Base-by-base conservation (phyloP, 2,113 vertebrate species). In the Triplophysa siluroides region DNA sequence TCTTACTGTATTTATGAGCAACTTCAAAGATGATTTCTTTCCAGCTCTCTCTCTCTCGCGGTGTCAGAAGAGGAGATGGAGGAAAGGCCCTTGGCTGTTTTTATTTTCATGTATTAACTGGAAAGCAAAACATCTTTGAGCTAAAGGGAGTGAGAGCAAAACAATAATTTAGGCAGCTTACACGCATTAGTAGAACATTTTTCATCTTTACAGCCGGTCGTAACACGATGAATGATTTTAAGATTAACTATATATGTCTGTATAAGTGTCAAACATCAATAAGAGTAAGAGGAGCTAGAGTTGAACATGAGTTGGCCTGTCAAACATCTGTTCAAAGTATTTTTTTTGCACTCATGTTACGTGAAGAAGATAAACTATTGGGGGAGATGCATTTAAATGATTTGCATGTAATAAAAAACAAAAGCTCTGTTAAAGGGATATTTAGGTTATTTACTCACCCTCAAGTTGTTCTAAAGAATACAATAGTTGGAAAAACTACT, bases 31-130 rank as follows among this genome's bases (percentile, higher is more conserved):
- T 75, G 26, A 69, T 65, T 66, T 64, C 64, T 19, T 54, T 61
- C 67, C 18, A 43, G 16, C 54, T 56, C 56, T 45, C 33, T 26
- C 47, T 11, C 66, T 69, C 21, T 14, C 1, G 62, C 41, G 43
- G 54, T 71, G 52, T 71, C 69, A 41, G 45, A 70, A 47, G 75
- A 82, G 75, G 80, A 70, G 75, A 78, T 18, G 78, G 74, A 84
- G 75, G 85, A 72, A 76, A 58, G 63, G 74, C 80, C 80, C 71
- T 56, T 66, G 83, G 83, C 83, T 74, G 73, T 54, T 83, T 76
- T 83, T 78, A 74, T 78, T 81, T 77, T 81, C 41, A 65, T 72
- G 16, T 62, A 38, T 81, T 76, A 78, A 82, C 81, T 72, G 66
- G 79, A 63, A 80, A 83, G 66, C 71, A 68, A 80, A 80, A 78